Evolutionary conservation across 2,888 invertebrate genomes (phyloP), one percentile per base, ranked within the genome.

Genomic region (Acanthococcus lagerstroemiae): DNA sequence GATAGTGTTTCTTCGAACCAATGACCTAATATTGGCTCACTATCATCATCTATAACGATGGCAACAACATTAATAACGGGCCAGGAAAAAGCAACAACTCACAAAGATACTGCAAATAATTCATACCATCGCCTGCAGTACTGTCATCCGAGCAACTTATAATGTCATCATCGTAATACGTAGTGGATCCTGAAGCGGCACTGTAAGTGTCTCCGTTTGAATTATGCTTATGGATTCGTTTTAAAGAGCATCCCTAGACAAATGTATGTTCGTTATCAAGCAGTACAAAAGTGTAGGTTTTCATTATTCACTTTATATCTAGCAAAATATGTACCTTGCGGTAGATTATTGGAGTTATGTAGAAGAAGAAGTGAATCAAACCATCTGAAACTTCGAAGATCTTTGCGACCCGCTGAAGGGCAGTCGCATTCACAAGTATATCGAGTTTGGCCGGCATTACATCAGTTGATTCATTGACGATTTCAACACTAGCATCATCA

Each of bases 1-100:
- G 90, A 90, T 12, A 95, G 79, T 0, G 93, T 92, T 74, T 94
- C 92, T 75, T 95, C 94, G 77, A 95, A 92, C 94, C 94, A 95
- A 71, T 91, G 84, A 0, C 95, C 95, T 71, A 92, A 81, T 68
- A 92, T 83, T 4, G 90, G 89, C 77, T 92, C 91, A 76, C 87
- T 87, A 75, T 88, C 87, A 73, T 83, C 83, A 80, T 84, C 84
- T 83, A 73, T 69, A 69, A 69, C n/a, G 25, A 30, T 25, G 57
- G 55, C 70, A 71, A 71, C 69, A 70, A 70, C 69, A 56, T 55
- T 67, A 52, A 70, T 50, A 57, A 61, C 17, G 21, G 22, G 56
- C 22, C 48, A 21, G 68, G 71, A 71, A 71, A 69, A 72, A 68
- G 70, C n/a, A 9, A 19, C n/a, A 6, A 7, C 30, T 30, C 46